phyloP scores from a whole-genome alignment of 2,888 invertebrate species.

The Calameuta pallipes region DNA sequence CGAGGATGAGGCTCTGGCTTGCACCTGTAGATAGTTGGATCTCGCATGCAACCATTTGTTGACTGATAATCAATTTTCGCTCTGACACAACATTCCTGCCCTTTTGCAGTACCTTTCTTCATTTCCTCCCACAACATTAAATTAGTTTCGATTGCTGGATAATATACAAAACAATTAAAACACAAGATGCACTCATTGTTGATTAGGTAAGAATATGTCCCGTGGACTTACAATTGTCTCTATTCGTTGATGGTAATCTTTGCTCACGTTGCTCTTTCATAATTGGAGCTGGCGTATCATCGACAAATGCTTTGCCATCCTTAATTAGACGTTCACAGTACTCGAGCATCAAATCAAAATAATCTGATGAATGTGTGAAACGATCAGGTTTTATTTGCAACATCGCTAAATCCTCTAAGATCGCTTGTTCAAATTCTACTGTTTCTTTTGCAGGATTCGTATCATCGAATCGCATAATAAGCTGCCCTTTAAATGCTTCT shows the following conservation, averaged over 20 bases:
- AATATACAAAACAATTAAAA: not conserved
- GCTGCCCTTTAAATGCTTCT: slow-evolving; percentile 88
- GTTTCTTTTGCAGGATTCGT: slow-evolving; percentile 99
- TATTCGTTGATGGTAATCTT: slow-evolving; percentile 84
- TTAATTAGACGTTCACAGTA: slow-evolving; percentile 90
- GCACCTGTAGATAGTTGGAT: slow-evolving; percentile 98
- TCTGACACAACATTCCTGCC: slow-evolving; percentile 92
- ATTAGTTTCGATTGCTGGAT: slow-evolving; percentile 84
- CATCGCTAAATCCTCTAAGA: slow-evolving; percentile 92
- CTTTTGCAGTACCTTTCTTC: slow-evolving; percentile 82
- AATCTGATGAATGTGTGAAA: slow-evolving; percentile 96
- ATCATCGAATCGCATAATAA: slow-evolving; percentile 99
- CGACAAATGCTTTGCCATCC: slow-evolving; percentile 94
- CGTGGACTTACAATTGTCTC: slow-evolving; percentile 79
- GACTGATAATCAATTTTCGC: slow-evolving; percentile 98
- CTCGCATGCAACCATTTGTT: slow-evolving; percentile 95
- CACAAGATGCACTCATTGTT: not conserved
- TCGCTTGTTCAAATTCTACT: slow-evolving; percentile 96
- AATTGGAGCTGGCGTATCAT: slow-evolving; percentile 92
- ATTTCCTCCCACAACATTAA: slow-evolving; percentile 94
- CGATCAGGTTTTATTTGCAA: slow-evolving; percentile 91
- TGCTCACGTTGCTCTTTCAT: slow-evolving; percentile 97
- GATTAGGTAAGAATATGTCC: not conserved
- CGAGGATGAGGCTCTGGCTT: slow-evolving; percentile 95
- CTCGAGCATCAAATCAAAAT: slow-evolving; percentile 91